phyloP scores from a whole-genome alignment of 2,888 invertebrate genomes.

The Scaptomyza parva region DNA sequence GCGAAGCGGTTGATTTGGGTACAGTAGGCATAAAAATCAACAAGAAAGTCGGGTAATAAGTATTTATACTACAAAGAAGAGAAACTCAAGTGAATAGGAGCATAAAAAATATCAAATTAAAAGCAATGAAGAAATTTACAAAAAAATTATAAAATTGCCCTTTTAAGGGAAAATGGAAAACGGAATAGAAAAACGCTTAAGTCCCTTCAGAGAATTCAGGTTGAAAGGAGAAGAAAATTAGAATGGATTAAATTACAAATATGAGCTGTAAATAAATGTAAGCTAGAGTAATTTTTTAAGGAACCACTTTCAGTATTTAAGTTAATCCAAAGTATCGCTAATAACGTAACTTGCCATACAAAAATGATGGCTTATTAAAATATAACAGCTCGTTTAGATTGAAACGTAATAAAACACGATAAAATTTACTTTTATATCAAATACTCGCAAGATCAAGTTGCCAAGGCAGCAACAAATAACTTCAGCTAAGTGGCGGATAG shows the following conservation, averaged over 20 bases:
- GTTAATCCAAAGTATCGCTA: too few species aligned
- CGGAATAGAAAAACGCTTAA: not conserved
- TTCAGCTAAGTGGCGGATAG: not conserved
- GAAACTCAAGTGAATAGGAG: not conserved
- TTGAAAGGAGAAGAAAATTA: not conserved
- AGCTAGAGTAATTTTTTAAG: not conserved
- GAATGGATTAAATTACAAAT: not conserved
- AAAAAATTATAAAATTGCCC: not conserved
- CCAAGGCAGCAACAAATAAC: not conserved
- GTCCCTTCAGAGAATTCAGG: not conserved
- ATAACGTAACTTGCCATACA: too few species aligned
- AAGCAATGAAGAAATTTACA: slow-evolving; percentile 4
- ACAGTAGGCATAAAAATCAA: slow-evolving; percentile 25
- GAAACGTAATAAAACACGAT: too few species aligned
- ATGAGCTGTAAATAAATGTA: not conserved
- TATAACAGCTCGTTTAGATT: too few species aligned
- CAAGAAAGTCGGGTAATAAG: slow-evolving; percentile 9
- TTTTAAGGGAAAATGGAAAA: not conserved
- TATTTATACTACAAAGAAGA: not conserved
- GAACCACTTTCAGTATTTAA: too few species aligned
- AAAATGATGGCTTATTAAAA: too few species aligned
- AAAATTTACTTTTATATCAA: not conserved
- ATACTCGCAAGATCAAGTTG: not conserved
- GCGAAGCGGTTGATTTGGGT: slow-evolving; percentile 33
- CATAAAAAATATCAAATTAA: slow-evolving; percentile 7